Percentiles rank a stretch among this genome's conserved stretches.
Conservation (phyloP, 2,113 vertebrate species). For the Mobula hypostoma region DNA sequence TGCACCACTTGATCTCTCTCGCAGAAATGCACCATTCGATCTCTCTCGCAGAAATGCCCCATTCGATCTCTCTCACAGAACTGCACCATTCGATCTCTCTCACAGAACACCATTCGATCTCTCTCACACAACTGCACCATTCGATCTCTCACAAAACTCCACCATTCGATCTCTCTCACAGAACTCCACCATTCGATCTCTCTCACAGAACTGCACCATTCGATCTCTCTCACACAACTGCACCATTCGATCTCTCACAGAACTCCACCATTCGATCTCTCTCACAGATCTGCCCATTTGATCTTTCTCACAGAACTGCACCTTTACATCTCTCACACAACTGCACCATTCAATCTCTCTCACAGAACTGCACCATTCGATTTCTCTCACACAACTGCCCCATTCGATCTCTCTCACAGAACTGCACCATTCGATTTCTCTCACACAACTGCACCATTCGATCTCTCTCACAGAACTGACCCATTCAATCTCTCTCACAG, state of each 20-base stretch:
- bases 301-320: too few species aligned
- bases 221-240: not conserved
- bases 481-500: too few species aligned
- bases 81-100: not conserved
- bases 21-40: not conserved
- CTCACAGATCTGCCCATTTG: not conserved
- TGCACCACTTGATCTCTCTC: not conserved
- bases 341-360: not conserved
- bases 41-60: not conserved
- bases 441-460: too few species aligned
- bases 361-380: not conserved
- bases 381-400: too few species aligned
- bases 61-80: not conserved
- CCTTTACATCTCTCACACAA: not conserved
- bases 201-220: not conserved
- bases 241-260: too few species aligned
- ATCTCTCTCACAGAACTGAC: too few species aligned
- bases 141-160: not conserved
- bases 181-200: not conserved
- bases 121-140: not conserved
- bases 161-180: not conserved
- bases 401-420: too few species aligned
- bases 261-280: not conserved
- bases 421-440: too few species aligned
- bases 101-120: not conserved